These are phyloP conservation scores for Amblyjoppa fuscipennis DNA, from an alignment of 2,888 invertebrate genomes.

Conservation along the genomic window DNA sequence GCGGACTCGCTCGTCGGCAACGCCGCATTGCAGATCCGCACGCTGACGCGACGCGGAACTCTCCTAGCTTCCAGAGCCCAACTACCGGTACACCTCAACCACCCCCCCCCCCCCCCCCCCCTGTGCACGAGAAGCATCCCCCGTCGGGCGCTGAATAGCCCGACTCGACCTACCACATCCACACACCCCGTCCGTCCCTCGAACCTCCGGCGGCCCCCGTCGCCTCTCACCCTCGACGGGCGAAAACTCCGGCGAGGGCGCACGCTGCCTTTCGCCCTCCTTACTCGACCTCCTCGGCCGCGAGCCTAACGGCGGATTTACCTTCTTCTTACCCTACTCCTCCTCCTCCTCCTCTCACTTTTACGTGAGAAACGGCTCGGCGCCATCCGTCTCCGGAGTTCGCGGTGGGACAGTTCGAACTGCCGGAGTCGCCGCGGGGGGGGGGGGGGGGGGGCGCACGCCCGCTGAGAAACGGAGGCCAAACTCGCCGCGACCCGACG, in stretches of 20 bases:
- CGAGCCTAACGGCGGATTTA: neutral
- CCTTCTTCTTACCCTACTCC: neutral
- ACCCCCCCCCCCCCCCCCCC: neutral
- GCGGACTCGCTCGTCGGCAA: slow-evolving; percentile 77
- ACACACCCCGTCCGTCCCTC: neutral
- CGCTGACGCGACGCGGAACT: slow-evolving; percentile 79
- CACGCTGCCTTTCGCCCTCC: slow-evolving; percentile 16
- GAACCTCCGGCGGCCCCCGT: neutral
- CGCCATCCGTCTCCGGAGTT: neutral
- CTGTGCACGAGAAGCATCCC: neutral
- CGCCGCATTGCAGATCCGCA: slow-evolving; percentile 85
- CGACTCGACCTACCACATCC: slow-evolving; percentile 11
- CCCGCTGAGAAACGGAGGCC: neutral
- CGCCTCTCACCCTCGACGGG: neutral
- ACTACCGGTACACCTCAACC: neutral
- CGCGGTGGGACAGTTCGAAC: neutral
- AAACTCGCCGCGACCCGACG: slow-evolving; percentile 19
- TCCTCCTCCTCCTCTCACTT: slow-evolving; percentile 36
- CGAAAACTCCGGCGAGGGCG: neutral
- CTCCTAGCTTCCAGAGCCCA: slow-evolving; percentile 8
- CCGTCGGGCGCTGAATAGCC: neutral
- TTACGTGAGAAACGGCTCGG: neutral
- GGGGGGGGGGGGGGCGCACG: neutral
- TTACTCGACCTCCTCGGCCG: slow-evolving; percentile 4
- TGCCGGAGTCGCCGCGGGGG: slow-evolving; percentile 14